Percentiles rank a stretch among this genome's conserved stretches.
Evolutionary conservation across 2,888 invertebrate genomes (phyloP).

Genomic region (Pristionchus arcanus): DNA sequence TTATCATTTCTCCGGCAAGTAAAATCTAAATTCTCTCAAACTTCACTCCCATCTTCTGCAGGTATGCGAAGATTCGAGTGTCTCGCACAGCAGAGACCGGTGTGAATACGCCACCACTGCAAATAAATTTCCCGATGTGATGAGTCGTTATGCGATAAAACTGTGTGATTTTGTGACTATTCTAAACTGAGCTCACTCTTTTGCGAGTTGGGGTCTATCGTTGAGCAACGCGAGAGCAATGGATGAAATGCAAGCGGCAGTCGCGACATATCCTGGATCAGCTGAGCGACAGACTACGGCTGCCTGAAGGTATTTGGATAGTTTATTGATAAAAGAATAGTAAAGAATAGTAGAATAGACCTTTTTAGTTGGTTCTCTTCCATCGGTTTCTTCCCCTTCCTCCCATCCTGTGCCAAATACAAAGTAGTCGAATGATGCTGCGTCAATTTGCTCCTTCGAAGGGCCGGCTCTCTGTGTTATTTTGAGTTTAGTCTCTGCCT

Average conservation of each 20-base stretch:
- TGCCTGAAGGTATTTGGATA: constrained; percentile 78
- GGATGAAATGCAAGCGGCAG: constrained; percentile 85
- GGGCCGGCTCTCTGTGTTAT: constrained; percentile 82
- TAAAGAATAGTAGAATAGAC: neutral
- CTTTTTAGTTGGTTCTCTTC: constrained; percentile 36
- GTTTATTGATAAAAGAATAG: neutral
- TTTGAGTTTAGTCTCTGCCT: neutral
- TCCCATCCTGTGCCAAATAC: constrained; percentile 90
- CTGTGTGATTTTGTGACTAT: too few species aligned
- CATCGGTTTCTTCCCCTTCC: constrained; percentile 80
- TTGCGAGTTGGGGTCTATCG: constrained; percentile 88
- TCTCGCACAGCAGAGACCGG: constrained; percentile 89
- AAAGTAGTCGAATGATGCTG: constrained; percentile 84
- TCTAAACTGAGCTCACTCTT: constrained; percentile 81
- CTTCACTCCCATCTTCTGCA: constrained; percentile 85
- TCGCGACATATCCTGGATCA: constrained; percentile 79
- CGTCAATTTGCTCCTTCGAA: constrained; percentile 80
- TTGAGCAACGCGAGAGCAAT: constrained; percentile 87
- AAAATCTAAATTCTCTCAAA: constrained; percentile 32
- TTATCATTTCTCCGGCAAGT: too few species aligned
- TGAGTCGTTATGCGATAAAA: too few species aligned
- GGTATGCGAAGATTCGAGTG: constrained; percentile 87
- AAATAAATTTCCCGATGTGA: constrained; percentile 72
- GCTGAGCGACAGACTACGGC: constrained; percentile 85
- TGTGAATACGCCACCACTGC: constrained; percentile 91